Evolutionary conservation across 2,888 invertebrate species (phyloP), one percentile per base, ranked within the genome.

Genomic region (Gibbula magus): DNA sequence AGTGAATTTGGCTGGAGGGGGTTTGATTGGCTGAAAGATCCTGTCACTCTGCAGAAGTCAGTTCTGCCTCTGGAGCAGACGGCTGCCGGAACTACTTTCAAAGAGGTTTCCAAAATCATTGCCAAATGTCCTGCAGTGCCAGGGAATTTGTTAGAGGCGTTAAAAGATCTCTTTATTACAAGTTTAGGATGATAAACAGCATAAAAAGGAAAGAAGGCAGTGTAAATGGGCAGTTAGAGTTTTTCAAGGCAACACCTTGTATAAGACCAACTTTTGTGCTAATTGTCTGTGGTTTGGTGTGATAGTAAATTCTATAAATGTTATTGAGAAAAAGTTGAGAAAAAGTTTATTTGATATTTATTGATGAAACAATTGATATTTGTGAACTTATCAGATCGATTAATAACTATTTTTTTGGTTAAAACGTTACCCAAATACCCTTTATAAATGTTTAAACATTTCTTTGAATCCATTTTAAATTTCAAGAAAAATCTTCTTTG

Each of bases 41-140:
- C 70, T 70, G 70, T 70, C 70, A 70, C 32, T 70, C 70, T 70
- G 20, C 39, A 18, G 32, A 39, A 32, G 18, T 70, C 25, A 56
- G 70, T 70, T 70, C 35, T 35, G 70, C 32, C 32, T 67, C 67
- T 61, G 61, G 10, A n/a, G 61, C 70, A 35, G 70, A 10, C 32
- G 39, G 16, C 70, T 70, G 70, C 70, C 70, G 70, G 70, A 70
- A 70, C 70, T 70, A 70, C 70, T 70, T 70, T 70, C 70, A 70
- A 45, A 39, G 70, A 70, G 25, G 70, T 35, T 35, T 16, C 32
- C 35, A 35, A 39, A 35, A 70, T 32, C 35, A 20, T 32, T 70
- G 70, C 70, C 70, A 70, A 70, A 70, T 70, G 35, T 35, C 70
- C 35, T 70, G 70, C 39, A 35, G 70, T 10, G 70, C 29, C 13